phyloP scores from a whole-genome alignment of 2,113 vertebrate species.

The Tamias sibiricus region DNA sequence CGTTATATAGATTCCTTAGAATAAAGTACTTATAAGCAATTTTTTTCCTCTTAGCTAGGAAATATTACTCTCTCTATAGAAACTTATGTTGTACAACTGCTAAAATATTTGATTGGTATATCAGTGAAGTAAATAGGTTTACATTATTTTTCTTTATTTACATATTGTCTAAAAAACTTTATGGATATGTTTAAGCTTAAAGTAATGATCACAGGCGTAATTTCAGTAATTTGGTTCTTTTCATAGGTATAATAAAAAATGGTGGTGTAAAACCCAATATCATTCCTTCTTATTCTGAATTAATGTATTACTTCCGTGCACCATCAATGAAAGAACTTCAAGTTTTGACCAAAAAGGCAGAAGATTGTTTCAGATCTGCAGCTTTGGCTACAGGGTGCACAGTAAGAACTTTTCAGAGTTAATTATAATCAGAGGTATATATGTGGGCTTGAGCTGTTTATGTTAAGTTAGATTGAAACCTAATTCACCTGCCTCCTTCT shows the following conservation, averaged over 20 bases:
- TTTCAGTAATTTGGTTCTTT: slow-evolving; percentile 63
- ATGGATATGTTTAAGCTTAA: slow-evolving; percentile 45
- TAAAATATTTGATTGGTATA: slow-evolving; percentile 45
- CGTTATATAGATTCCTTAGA: slow-evolving; percentile 29
- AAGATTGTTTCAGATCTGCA: slow-evolving; percentile 93
- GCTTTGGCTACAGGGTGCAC: slow-evolving; percentile 91
- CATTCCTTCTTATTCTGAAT: slow-evolving; percentile 92
- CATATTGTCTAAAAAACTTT: slow-evolving; percentile 27
- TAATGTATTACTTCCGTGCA: slow-evolving; percentile 92
- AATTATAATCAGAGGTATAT: not conserved
- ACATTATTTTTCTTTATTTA: slow-evolving; percentile 51
- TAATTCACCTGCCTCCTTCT: not conserved
- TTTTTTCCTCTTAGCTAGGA: slow-evolving; percentile 4
- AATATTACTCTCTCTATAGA: not conserved
- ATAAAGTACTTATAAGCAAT: not conserved
- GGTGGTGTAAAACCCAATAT: slow-evolving; percentile 94
- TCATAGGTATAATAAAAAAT: slow-evolving; percentile 93
- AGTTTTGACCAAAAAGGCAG: slow-evolving; percentile 90
- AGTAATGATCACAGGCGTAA: slow-evolving; percentile 58
- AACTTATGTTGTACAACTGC: not conserved
- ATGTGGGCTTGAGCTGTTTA: not conserved
- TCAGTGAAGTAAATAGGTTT: slow-evolving; percentile 13
- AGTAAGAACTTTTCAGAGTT: slow-evolving; percentile 84
- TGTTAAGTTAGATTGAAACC: slow-evolving; percentile 4
- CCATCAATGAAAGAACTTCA: slow-evolving; percentile 89